Evolutionary conservation across 2,888 invertebrate genomes (phyloP).

Genomic region (Agriotes lineatus): DNA sequence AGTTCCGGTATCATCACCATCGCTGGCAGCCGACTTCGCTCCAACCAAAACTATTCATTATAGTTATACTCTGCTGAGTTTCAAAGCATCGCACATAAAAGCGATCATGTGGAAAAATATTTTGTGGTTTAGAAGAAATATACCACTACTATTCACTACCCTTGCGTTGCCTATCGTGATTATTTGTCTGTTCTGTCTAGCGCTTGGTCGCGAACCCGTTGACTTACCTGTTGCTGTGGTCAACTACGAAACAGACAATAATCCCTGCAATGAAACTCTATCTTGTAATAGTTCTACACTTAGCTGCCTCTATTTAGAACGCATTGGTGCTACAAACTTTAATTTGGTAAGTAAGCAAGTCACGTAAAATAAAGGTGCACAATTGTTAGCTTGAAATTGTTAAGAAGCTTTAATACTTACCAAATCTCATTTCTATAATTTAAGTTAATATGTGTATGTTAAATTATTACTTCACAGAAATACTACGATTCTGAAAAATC

Average conservation of each 20-base stretch:
- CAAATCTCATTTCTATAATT: no score
- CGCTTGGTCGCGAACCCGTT: conserved; percentile 87
- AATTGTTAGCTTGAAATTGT: no score
- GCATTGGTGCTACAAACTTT: conserved; percentile 75
- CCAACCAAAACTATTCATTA: no score
- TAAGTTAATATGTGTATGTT: no score
- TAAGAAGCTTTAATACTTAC: no score
- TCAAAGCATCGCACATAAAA: not conserved
- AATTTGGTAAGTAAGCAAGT: conserved; percentile 71
- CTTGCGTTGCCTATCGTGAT: conserved; percentile 89
- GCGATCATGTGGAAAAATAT: conserved; percentile 79
- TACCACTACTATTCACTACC: conserved; percentile 86
- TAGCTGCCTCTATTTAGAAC: conserved; percentile 83
- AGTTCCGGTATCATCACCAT: no score
- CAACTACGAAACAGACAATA: conserved; percentile 76
- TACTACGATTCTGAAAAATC: no score
- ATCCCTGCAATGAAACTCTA: conserved; percentile 39
- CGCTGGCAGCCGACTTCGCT: no score
- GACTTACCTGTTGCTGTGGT: conserved; percentile 83
- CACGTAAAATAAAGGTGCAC: no score
- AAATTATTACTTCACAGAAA: no score
- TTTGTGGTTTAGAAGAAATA: conserved; percentile 87
- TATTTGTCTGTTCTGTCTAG: conserved; percentile 83
- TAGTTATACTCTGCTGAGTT: not conserved
- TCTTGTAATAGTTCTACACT: conserved; percentile 75